A percentile compares a stretch with the other conserved stretches of the same genome.
Conservation (phyloP, 64 coral and sea anemone genomes). For the Stylophora pistillata region DNA sequence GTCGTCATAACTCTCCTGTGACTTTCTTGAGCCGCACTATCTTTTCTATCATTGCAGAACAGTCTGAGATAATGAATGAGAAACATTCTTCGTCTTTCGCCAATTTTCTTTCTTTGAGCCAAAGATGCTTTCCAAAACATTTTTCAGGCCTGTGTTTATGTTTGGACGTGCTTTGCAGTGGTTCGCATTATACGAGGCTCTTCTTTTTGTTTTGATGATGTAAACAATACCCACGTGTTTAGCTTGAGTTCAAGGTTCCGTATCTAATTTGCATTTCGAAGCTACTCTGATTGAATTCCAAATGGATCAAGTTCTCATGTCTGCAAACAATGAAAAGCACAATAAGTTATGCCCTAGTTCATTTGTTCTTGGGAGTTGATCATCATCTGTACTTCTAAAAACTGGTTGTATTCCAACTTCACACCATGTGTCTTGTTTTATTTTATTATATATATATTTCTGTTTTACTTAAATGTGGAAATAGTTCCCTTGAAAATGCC, state of each 20-base stretch:
- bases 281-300: background rate
- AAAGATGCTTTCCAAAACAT: background rate
- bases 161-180: constrained; percentile 2
- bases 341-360: background rate
- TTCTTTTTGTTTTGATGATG: background rate
- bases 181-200: background rate
- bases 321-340: background rate
- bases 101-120: background rate
- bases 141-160: constrained; percentile 6
- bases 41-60: background rate
- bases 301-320: background rate
- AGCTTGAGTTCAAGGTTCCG: background rate
- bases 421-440: too few species aligned
- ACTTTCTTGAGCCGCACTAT: too few species aligned
- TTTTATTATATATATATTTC: too few species aligned
- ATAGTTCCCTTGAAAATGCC: too few species aligned
- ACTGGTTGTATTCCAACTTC: too few species aligned
- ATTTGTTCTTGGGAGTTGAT: too few species aligned
- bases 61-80: background rate
- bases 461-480: too few species aligned
- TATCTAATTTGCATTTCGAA: constrained; percentile 12
- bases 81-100: background rate
- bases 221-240: constrained; percentile 42
- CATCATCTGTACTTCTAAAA: too few species aligned
- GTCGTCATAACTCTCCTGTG: constrained; percentile 16